These are phyloP conservation scores for Paratrypauchen microcephalus DNA, from an alignment of 2,797 vertebrate genomes.

Conservation along the genomic window DNA sequence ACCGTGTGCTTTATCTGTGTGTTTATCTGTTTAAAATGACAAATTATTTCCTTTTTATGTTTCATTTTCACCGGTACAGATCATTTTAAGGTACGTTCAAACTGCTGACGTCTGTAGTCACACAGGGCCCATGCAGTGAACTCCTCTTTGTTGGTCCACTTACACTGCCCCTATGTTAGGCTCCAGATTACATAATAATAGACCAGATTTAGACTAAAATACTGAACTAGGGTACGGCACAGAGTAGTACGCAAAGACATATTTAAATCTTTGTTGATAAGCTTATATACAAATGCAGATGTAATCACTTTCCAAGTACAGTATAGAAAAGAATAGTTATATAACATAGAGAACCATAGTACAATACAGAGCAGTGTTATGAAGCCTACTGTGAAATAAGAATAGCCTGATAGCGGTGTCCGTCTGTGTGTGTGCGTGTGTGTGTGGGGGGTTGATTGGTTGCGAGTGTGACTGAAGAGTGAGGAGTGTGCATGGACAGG, in stretches of 20 bases:
- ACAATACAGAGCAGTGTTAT: constrained; percentile 75
- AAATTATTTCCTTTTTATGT: neutral
- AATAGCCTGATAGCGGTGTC: constrained; percentile 52
- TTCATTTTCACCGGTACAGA: neutral
- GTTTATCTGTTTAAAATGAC: neutral
- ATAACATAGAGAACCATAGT: constrained; percentile 64
- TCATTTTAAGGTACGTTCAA: neutral
- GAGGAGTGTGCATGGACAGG: constrained; percentile 40
- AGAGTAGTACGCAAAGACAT: constrained; percentile 58
- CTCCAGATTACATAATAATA: constrained; percentile 40
- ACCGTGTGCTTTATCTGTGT: neutral
- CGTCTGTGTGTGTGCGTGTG: constrained; percentile 16
- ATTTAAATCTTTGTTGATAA: constrained; percentile 77
- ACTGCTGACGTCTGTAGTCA: neutral
- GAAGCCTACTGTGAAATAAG: constrained; percentile 77
- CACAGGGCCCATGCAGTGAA: neutral
- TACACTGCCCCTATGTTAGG: neutral
- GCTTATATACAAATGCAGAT: constrained; percentile 80
- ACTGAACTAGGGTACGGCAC: neutral
- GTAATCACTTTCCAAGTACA: constrained; percentile 77
- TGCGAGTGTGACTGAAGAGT: constrained; percentile 28
- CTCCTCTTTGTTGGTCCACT: constrained; percentile 4
- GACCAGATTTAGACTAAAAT: constrained; percentile 31
- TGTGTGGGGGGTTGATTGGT: constrained; percentile 18
- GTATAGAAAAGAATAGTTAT: constrained; percentile 75